Conservation (phyloP, 2,797 vertebrate species). For the Iguana delicatissima region DNA sequence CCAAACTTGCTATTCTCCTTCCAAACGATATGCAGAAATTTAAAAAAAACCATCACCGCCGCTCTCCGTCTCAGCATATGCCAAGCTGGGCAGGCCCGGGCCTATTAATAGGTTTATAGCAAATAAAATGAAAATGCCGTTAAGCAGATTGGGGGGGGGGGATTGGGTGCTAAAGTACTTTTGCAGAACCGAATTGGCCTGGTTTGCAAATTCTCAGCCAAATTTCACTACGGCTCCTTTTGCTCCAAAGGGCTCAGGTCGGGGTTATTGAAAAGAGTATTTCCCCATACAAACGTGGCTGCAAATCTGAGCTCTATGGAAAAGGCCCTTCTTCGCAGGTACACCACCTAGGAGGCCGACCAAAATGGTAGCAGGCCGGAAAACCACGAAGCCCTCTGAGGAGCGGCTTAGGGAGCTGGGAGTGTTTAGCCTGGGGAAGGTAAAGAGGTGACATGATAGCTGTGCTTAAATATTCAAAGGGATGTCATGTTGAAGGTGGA, state of each 20-base stretch:
- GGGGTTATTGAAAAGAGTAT: too few species aligned
- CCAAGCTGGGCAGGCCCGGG: not conserved
- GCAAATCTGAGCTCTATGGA: too few species aligned
- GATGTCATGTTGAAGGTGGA: too few species aligned
- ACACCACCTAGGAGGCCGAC: not conserved
- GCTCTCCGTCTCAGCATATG: not conserved
- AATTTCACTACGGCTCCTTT: not conserved
- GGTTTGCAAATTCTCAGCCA: not conserved
- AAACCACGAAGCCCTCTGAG: too few species aligned
- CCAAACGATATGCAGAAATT: not conserved
- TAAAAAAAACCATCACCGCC: not conserved
- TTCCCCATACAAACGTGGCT: too few species aligned
- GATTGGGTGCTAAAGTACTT: not conserved
- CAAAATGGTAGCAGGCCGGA: too few species aligned
- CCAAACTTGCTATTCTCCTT: not conserved
- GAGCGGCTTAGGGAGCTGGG: too few species aligned
- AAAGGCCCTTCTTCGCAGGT: too few species aligned
- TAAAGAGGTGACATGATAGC: too few species aligned
- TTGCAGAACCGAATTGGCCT: not conserved
- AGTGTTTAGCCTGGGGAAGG: too few species aligned
- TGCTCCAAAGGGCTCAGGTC: not conserved
- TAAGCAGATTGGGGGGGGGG: constrained; percentile 64
- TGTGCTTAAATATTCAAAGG: too few species aligned
- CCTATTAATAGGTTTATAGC: constrained; percentile 60
- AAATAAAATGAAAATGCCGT: not conserved